A percentile compares a stretch with the other conserved stretches of the same genome.
Evolutionary conservation across 1,140 invertebrate species (phyloP).

Genomic region (Lepidurus apus): DNA sequence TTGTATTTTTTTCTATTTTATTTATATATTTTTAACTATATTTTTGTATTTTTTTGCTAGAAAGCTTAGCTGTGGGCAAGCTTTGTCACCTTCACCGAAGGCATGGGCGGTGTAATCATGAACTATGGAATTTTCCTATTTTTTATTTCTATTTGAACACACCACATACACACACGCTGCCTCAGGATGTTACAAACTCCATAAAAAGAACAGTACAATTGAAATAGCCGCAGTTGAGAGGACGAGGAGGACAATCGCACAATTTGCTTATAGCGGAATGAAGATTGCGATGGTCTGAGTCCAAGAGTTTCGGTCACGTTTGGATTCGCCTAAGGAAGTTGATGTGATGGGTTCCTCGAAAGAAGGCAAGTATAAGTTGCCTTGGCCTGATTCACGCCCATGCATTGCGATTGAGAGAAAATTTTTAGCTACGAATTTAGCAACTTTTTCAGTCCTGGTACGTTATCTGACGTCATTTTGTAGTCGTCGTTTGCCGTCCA

Average conservation of each 20-base stretch:
- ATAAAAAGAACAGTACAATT: background rate
- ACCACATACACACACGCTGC: background rate
- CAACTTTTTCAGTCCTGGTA: background rate
- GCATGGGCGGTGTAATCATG: background rate
- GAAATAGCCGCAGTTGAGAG: background rate
- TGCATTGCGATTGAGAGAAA: background rate
- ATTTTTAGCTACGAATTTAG: background rate
- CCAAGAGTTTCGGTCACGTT: constrained; percentile 1
- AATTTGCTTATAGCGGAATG: background rate
- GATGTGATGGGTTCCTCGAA: background rate
- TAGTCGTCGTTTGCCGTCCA: background rate
- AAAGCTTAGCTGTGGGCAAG: background rate
- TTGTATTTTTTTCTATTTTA: too few species aligned
- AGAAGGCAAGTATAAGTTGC: background rate
- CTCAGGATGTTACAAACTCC: background rate
- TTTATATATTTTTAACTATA: background rate
- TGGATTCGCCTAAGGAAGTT: constrained; percentile 4
- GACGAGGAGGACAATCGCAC: background rate
- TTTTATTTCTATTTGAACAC: background rate
- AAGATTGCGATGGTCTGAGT: background rate
- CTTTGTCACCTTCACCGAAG: constrained; percentile 1
- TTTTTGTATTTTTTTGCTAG: background rate
- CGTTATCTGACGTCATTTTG: background rate
- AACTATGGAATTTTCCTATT: background rate
- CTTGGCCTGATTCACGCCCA: constrained; percentile 15